A percentile compares a stretch with the other conserved stretches of the same genome.
phyloP scores from a whole-genome alignment of 2,113 vertebrate genomes.

The Chamaea fasciata region DNA sequence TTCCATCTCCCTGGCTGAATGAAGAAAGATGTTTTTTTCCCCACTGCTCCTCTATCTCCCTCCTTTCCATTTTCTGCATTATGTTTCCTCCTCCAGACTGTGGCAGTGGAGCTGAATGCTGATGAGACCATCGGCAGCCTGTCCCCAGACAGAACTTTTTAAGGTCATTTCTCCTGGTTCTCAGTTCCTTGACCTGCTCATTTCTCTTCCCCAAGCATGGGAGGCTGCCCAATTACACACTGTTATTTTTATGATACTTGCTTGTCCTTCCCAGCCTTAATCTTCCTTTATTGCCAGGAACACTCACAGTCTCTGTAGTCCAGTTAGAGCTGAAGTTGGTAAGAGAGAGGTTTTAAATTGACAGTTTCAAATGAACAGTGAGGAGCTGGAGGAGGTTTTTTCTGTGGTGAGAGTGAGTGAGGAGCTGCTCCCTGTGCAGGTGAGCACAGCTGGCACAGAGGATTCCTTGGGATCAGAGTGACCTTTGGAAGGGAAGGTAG shows the following conservation, averaged over 20 bases:
- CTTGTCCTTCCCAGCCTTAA: slow-evolving; percentile 30
- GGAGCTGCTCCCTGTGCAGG: neutral
- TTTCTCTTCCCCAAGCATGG: slow-evolving; percentile 11
- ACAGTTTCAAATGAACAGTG: neutral
- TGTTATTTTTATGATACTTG: slow-evolving; percentile 24
- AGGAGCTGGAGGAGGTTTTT: neutral
- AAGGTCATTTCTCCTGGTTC: slow-evolving; percentile 53
- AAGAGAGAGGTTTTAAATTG: neutral
- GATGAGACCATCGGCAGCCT: slow-evolving; percentile 35
- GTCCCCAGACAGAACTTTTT: slow-evolving; percentile 50
- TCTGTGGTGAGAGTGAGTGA: accelerated
- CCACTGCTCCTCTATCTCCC: slow-evolving; percentile 32
- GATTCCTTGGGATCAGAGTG: neutral
- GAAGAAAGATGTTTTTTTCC: slow-evolving; percentile 54
- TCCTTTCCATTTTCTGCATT: slow-evolving; percentile 43
- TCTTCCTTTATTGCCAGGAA: slow-evolving; percentile 24
- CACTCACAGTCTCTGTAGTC: neutral
- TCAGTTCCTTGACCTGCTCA: neutral
- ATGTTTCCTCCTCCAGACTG: slow-evolving; percentile 56
- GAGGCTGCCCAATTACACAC: slow-evolving; percentile 28
- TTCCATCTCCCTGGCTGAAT: slow-evolving; percentile 29
- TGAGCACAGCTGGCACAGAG: neutral
- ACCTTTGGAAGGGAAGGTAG: neutral
- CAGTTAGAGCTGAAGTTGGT: slow-evolving; percentile 10
- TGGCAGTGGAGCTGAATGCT: slow-evolving; percentile 55